Evolutionary conservation across 2,113 vertebrate genomes (phyloP), one percentile per base, ranked within the genome.

Genomic region (Otus sunia): DNA sequence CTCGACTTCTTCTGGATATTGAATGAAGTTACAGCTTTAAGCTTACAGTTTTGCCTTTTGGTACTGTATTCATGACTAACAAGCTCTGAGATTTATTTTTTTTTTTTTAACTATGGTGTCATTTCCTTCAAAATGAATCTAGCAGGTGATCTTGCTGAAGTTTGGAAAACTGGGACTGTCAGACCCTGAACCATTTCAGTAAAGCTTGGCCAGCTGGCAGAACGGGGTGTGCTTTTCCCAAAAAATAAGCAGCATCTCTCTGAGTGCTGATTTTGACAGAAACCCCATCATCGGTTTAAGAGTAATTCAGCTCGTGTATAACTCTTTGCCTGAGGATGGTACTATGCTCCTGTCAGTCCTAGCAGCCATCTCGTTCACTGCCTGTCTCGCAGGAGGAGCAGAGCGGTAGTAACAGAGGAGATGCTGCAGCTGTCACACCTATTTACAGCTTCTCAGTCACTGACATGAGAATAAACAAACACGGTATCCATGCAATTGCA

Each of bases 351-450:
- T 94, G 88, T 96, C 88, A 92, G 78, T 86, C 82, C 75, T 67
- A 41, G 72, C 71, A 81, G 79, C 52, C 86, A 74, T 92, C 47
- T 66, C 11, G 0, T 71, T 88, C 67, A 15, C 64, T 7, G 53
- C 50, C n/a, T 93, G 68, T 91, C 91, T 94, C 56, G 9, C 63
- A 92, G 80, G 84, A 93, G 59, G 58, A 91, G 86, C 36, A 30
- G 91, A 88, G 69, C 27, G 6, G 53, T 93, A 88, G 89, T 95
- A 89, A 72, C 39, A 60, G 83, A 91, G 73, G 81, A 77, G 88
- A 71, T 72, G 60, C 92, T 94, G 88, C 92, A 94, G 67, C 92
- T 94, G 92, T 91, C 92, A 68, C 88, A 80, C 86, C 69, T 91
- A 41, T 96, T 95, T 95, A 94, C 91, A 81, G 76, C 77, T 92